Conservation (phyloP, 2,888 invertebrate genomes). For the Fabriciana adippe region DNA sequence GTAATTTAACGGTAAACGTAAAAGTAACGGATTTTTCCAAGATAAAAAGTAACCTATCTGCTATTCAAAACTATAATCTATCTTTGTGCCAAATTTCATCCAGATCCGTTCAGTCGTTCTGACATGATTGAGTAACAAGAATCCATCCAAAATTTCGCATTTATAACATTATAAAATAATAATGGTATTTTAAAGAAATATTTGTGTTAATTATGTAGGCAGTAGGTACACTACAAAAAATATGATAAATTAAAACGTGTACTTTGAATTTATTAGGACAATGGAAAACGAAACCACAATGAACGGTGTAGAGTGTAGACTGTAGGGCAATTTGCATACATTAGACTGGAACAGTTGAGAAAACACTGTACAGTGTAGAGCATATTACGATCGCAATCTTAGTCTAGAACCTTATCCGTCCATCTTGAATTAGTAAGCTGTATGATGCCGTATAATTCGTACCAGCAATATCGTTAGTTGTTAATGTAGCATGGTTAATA, state of each 20-base stretch:
- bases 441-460: not conserved
- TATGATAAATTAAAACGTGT: not conserved
- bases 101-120: no score
- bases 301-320: not conserved
- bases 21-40: no score
- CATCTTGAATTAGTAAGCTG: constrained; percentile 13
- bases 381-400: constrained; percentile 8
- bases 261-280: constrained; percentile 1
- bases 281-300: constrained; percentile 16
- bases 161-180: no score
- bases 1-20: no score
- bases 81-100: no score
- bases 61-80: no score
- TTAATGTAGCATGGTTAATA: not conserved
- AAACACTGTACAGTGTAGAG: constrained; percentile 2
- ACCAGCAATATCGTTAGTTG: not conserved
- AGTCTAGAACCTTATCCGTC: not conserved
- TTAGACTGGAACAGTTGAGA: constrained; percentile 17
- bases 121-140: no score
- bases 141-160: no score
- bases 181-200: no score
- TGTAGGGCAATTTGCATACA: constrained; percentile 20
- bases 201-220: no score
- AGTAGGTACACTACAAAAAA: no score
- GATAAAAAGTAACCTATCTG: no score